Evolutionary conservation across 2,888 invertebrate genomes (phyloP).

Genomic region (Xanthostigma xanthostigma): DNA sequence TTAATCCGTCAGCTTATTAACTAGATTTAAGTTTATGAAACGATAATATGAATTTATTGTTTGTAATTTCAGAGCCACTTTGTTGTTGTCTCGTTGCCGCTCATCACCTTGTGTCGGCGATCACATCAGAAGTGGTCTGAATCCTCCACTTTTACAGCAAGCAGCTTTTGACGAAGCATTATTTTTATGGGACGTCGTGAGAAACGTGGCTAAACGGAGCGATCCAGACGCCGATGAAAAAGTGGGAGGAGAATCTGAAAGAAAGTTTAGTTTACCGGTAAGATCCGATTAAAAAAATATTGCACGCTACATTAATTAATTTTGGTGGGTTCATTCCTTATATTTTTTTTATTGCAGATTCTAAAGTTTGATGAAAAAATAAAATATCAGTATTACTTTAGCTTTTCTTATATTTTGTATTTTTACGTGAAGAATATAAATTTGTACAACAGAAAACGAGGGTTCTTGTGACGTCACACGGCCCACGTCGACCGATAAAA

Average conservation of each 20-base stretch:
- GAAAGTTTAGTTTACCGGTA: constrained; percentile 14
- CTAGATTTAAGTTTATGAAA: too few species aligned
- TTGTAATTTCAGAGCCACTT: constrained; percentile 1
- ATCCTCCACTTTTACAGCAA: constrained; percentile 71
- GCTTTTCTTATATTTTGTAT: too few species aligned
- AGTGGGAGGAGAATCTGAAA: constrained; percentile 28
- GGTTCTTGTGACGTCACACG: too few species aligned
- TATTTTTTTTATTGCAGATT: too few species aligned
- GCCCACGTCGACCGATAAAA: too few species aligned
- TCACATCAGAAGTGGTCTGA: constrained; percentile 43
- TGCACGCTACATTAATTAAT: background rate
- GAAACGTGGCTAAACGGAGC: constrained; percentile 55
- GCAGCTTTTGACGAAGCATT: constrained; percentile 71
- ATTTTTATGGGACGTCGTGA: constrained; percentile 70
- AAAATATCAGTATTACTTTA: too few species aligned
- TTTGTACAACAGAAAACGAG: too few species aligned
- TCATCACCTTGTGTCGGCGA: constrained; percentile 31
- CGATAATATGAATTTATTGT: too few species aligned
- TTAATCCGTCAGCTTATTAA: too few species aligned
- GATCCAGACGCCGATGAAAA: constrained; percentile 20
- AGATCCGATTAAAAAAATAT: constrained; percentile 1
- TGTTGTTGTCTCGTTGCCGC: constrained; percentile 25
- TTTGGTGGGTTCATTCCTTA: background rate
- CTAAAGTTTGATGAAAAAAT: too few species aligned
- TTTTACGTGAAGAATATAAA: too few species aligned